Percentiles rank a stretch among this genome's conserved stretches.
Evolutionary conservation across 2,113 vertebrate genomes (phyloP).

Genomic region (Parotia lawesii): DNA sequence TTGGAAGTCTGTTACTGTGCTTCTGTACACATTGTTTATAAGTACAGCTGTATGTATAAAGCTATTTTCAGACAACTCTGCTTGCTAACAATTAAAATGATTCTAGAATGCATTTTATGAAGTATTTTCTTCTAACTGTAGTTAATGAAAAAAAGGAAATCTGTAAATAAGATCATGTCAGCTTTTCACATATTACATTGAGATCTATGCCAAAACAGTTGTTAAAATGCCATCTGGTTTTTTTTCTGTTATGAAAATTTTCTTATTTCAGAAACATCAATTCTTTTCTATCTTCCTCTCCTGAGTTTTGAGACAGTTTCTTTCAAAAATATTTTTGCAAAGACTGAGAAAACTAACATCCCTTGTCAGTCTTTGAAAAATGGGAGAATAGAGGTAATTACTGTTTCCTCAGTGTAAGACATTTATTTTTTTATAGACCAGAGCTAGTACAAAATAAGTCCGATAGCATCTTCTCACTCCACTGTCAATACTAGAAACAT

Average conservation of each 20-base stretch:
- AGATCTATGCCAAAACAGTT: not conserved
- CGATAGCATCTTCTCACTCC: not conserved
- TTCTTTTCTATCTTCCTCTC: not conserved
- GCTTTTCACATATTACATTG: not conserved
- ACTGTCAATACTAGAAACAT: not conserved
- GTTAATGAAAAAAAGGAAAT: not conserved
- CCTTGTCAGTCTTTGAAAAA: not conserved
- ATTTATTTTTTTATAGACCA: not conserved
- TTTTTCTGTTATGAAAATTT: not conserved
- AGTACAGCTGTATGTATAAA: not conserved
- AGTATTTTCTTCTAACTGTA: not conserved
- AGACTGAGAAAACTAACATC: not conserved
- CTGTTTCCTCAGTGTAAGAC: not conserved
- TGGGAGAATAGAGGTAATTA: not conserved
- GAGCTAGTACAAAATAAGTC: not conserved
- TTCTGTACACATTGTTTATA: not conserved
- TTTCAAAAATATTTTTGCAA: not conserved
- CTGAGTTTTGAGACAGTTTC: not conserved
- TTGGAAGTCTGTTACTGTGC: not conserved
- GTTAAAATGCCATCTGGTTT: not conserved
- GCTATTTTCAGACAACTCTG: not conserved
- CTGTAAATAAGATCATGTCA: not conserved
- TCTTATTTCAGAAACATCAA: not conserved
- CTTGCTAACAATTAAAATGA: conserved; percentile 17
- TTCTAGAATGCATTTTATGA: not conserved